Evolutionary conservation across 2,797 vertebrate genomes (phyloP).

Genomic region (Mallotus villosus): DNA sequence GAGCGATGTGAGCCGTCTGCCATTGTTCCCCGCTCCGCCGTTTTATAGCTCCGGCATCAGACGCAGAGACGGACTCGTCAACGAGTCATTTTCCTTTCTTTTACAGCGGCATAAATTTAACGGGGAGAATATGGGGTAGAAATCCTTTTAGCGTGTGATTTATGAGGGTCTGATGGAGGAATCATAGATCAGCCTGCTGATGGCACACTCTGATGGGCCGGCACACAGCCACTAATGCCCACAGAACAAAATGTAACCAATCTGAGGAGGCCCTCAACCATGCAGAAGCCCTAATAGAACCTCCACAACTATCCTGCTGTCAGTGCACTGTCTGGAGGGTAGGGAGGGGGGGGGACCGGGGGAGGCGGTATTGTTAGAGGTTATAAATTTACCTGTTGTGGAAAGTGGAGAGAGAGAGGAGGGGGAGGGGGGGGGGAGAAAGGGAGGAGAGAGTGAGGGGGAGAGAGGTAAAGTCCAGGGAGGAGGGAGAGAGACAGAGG

Average conservation of each 20-base stretch:
- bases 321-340: conserved; percentile 46
- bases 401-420: conserved; percentile 48
- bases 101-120: conserved; percentile 84
- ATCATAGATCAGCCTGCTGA: conserved; percentile 82
- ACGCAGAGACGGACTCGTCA: conserved; percentile 61
- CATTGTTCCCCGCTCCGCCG: conserved; percentile 56
- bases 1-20: conserved; percentile 53
- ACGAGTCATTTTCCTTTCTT: conserved; percentile 81
- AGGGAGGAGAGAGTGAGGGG: not conserved
- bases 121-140: conserved; percentile 64
- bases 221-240: conserved; percentile 80
- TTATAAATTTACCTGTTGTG: conserved; percentile 71
- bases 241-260: conserved; percentile 86
- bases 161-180: conserved; percentile 81
- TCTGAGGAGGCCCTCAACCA: conserved; percentile 83
- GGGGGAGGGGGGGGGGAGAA: not conserved
- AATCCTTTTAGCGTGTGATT: conserved; percentile 86
- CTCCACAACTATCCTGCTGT: conserved; percentile 80
- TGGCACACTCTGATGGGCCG: conserved; percentile 81
- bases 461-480: not conserved
- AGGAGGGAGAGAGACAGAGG: conserved; percentile 10
- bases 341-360: no score
- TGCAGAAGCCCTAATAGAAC: conserved; percentile 85
- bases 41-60: conserved; percentile 60
- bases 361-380: conserved; percentile 29